Evolutionary conservation across 2,888 invertebrate genomes (phyloP), one percentile per base, ranked within the genome.

Genomic region (Julus scanicus): DNA sequence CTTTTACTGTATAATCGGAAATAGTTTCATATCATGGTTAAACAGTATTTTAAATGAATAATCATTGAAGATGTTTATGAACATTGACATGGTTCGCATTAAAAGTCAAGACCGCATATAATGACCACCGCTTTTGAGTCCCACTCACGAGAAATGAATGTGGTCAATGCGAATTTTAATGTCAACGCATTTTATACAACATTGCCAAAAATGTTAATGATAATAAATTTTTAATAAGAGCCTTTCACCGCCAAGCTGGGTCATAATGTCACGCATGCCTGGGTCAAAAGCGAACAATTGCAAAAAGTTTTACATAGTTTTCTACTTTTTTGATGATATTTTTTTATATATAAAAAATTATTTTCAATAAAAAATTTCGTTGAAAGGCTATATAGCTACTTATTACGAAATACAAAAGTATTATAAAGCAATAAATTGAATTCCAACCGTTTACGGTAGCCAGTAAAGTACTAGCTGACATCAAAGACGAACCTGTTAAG

Each of bases 1-100:
- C n/a, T n/a, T n/a, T n/a, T n/a, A n/a, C n/a, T n/a, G n/a, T n/a
- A n/a, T n/a, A n/a, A 44, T 44, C 6, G 44, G 3, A 44, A 44
- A 3, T 44, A 44, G 6, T 44, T 44, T 6, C 44, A 44, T 44
- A 44, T 44, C 6, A n/a, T n/a, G n/a, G n/a, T n/a, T n/a, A n/a
- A n/a, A n/a, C n/a, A n/a, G 44, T 44, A 44, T 44, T 44, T 44
- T 44, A 44, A 44, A 44, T n/a, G 6, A 63, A 63, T 8, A 80
- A 80, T 9, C 4, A 37, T 1, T 37, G 80, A 80, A 80, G 13
- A 37, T 37, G 20, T 20, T 44, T 44, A 44, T 71, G 71, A 20
- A 17, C 63, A n/a, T 63, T 63, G 63, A 63, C 20, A n/a, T 20
- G 20, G 53, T 80, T 80, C 80, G 80, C 80, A 80, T 80, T 80